Evolutionary conservation across 2,113 vertebrate genomes (phyloP).

Genomic region (Galeopterus variegatus): DNA sequence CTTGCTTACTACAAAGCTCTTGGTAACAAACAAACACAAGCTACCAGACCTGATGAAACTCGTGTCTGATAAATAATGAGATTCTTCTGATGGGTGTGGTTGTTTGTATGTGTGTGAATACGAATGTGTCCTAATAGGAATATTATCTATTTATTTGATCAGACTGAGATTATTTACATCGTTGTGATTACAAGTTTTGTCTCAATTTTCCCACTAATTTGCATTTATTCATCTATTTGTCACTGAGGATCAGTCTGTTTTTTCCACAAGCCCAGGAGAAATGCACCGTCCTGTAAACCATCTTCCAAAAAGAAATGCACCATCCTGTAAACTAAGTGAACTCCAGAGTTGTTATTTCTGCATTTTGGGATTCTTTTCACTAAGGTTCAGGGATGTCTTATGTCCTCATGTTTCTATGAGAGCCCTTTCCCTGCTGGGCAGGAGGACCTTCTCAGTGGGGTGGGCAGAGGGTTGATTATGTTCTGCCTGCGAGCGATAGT

Average conservation of each 20-base stretch:
- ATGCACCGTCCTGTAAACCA: not conserved
- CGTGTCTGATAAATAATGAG: conserved; percentile 29
- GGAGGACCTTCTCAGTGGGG: not conserved
- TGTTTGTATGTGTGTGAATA: not conserved
- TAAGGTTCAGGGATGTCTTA: not conserved
- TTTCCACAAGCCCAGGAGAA: not conserved
- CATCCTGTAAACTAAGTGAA: not conserved
- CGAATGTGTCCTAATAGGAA: not conserved
- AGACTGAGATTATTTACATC: not conserved
- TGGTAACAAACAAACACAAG: not conserved
- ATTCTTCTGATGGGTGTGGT: conserved; percentile 8
- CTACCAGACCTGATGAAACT: not conserved
- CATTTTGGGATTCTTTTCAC: not conserved
- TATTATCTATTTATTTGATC: conserved; percentile 50
- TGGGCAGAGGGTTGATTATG: not conserved
- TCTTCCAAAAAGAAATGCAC: conserved; percentile 11
- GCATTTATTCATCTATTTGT: not conserved
- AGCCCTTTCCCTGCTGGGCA: not conserved
- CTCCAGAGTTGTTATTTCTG: not conserved
- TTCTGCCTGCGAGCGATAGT: not conserved
- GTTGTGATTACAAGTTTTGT: not conserved
- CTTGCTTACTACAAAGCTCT: not conserved
- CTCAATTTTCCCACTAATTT: conserved; percentile 18
- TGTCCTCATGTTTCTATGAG: not conserved
- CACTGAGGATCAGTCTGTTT: not conserved